Evolutionary conservation across 1,140 invertebrate genomes (phyloP).

Genomic region (Bombus affinis): DNA sequence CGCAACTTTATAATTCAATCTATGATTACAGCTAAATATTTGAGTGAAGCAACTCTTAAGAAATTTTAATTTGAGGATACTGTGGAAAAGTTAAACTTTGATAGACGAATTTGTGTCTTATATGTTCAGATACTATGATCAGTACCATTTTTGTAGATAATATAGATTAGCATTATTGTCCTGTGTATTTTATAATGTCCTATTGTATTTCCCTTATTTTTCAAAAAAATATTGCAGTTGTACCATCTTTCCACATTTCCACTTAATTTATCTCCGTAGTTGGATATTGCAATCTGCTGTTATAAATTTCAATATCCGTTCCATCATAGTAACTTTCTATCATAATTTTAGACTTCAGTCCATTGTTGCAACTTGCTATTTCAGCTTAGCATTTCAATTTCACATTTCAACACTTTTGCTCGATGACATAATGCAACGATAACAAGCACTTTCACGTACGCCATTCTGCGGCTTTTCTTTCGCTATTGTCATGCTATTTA

Average conservation of each 20-base stretch:
- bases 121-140: not conserved
- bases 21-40: too few species aligned
- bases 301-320: not conserved
- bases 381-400: not conserved
- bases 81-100: not conserved
- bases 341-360: not conserved
- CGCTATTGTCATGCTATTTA: not conserved
- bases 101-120: not conserved
- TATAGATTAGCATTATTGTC: too few species aligned
- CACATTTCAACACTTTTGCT: not conserved
- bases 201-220: too few species aligned
- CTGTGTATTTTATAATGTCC: too few species aligned
- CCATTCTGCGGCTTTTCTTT: too few species aligned
- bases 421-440: not conserved
- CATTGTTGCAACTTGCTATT: not conserved
- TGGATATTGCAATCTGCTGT: not conserved
- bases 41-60: too few species aligned
- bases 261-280: not conserved
- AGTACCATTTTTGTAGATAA: too few species aligned
- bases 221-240: too few species aligned
- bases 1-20: too few species aligned
- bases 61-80: not conserved
- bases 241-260: not conserved
- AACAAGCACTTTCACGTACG: not conserved
- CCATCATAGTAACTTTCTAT: not conserved